A percentile compares a stretch with the other conserved stretches of the same genome.
Conservation (phyloP, 2,797 vertebrate genomes). For the Salmo trutta region DNA sequence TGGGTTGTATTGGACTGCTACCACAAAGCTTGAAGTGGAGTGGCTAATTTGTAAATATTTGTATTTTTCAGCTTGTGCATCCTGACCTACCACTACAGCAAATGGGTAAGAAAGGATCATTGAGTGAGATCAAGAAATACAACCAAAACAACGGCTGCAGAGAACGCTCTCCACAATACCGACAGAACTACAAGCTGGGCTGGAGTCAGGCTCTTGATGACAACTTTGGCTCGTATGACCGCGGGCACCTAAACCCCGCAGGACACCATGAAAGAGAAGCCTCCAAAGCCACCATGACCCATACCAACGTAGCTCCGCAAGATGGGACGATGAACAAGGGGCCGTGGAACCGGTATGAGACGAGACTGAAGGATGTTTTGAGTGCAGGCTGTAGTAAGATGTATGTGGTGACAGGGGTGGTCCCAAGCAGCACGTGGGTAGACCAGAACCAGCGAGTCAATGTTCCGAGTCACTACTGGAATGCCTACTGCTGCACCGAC, state of each 20-base stretch:
- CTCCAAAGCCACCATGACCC: background rate
- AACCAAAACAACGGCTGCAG: background rate
- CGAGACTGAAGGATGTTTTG: background rate
- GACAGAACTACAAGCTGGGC: background rate
- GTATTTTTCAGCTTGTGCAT: constrained; percentile 9
- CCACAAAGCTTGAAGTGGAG: background rate
- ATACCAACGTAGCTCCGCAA: constrained; percentile 4
- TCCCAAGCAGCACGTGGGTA: background rate
- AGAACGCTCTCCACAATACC: background rate
- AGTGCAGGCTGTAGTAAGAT: background rate
- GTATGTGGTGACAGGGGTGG: constrained; percentile 2
- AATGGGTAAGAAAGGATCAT: background rate
- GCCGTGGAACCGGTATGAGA: background rate
- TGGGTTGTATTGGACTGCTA: background rate
- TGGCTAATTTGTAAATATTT: background rate
- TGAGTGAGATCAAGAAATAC: background rate
- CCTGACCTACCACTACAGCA: background rate
- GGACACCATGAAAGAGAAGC: background rate
- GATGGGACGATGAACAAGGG: rapidly evolving
- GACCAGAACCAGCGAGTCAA: constrained; percentile 1
- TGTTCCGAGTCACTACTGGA: constrained; percentile 12
- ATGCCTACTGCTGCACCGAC: constrained; percentile 8
- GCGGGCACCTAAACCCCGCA: background rate
- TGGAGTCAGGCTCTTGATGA: background rate
- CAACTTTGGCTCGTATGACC: background rate